phyloP scores from a whole-genome alignment of 2,113 vertebrate genomes.

The Mobula birostris region DNA sequence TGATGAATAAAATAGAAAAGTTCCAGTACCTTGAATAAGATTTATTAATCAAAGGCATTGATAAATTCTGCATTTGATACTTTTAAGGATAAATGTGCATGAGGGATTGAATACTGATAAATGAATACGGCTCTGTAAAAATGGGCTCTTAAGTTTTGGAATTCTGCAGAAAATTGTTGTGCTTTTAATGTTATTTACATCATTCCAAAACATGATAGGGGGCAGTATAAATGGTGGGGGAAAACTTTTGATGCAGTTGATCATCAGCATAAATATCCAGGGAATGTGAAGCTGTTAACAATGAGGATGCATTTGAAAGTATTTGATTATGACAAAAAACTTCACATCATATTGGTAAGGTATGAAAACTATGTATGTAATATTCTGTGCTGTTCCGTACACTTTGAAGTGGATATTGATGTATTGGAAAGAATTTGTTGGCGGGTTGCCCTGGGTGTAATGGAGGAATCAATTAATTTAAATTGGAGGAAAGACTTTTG shows the following conservation, averaged over 20 bases:
- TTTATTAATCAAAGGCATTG: background rate
- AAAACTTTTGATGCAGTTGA: background rate
- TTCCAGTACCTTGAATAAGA: background rate
- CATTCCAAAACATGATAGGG: background rate
- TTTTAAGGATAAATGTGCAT: background rate
- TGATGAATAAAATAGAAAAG: background rate
- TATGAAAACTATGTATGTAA: background rate
- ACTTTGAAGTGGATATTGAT: slow-evolving; percentile 14
- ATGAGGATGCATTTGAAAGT: slow-evolving; percentile 21
- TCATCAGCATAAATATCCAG: background rate
- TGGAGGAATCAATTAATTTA: background rate
- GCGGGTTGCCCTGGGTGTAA: background rate
- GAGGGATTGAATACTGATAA: background rate
- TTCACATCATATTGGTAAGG: background rate
- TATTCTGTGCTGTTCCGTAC: background rate
- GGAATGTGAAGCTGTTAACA: background rate
- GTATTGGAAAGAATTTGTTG: background rate
- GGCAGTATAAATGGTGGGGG: too few relatives aligned
- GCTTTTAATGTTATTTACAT: background rate
- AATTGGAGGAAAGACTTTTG: slow-evolving; percentile 15
- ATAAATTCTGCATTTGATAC: background rate
- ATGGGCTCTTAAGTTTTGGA: background rate
- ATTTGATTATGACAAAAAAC: background rate
- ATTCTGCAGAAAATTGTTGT: slow-evolving; percentile 11
- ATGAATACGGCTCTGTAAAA: background rate